Conservation (phyloP, 2,113 vertebrate species). For the Plotosus lineatus region DNA sequence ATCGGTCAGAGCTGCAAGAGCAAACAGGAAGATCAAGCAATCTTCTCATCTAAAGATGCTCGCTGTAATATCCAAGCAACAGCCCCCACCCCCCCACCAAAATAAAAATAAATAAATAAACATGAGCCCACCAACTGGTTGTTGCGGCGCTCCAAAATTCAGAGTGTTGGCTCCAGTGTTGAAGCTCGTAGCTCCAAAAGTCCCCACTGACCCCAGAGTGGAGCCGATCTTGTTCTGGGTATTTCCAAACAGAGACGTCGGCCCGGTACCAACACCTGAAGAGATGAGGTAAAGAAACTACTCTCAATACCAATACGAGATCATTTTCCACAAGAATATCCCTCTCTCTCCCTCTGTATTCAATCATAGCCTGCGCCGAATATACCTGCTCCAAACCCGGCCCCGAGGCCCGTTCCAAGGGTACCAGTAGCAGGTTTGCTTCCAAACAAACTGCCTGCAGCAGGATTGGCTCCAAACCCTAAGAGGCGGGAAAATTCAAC, state of each 20-base stretch:
- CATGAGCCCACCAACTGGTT: constrained; percentile 88
- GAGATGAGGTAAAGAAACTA: constrained; percentile 20
- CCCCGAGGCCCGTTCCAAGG: constrained; percentile 82
- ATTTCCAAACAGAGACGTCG: constrained; percentile 85
- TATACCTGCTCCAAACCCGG: constrained; percentile 88
- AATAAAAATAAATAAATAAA: not conserved
- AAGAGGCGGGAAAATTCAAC: constrained; percentile 5
- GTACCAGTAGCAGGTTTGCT: constrained; percentile 83
- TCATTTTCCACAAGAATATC: constrained; percentile 57
- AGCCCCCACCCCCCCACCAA: too few relatives aligned
- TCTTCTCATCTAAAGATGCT: not conserved
- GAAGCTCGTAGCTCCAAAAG: constrained; percentile 82
- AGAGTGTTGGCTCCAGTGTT: constrained; percentile 76
- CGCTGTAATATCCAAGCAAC: not conserved
- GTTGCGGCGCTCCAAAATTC: constrained; percentile 87
- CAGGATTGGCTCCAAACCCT: constrained; percentile 84
- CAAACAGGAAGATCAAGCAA: not conserved
- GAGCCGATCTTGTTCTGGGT: constrained; percentile 86
- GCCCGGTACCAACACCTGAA: constrained; percentile 81
- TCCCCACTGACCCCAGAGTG: constrained; percentile 81
- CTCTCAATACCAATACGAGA: not conserved
- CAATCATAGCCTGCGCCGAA: too few relatives aligned
- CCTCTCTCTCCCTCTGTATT: too few relatives aligned
- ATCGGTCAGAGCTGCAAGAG: constrained; percentile 80
- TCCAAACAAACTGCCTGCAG: constrained; percentile 85